Conservation (phyloP, 2,113 vertebrate genomes). For the Lophochroa leadbeateri region DNA sequence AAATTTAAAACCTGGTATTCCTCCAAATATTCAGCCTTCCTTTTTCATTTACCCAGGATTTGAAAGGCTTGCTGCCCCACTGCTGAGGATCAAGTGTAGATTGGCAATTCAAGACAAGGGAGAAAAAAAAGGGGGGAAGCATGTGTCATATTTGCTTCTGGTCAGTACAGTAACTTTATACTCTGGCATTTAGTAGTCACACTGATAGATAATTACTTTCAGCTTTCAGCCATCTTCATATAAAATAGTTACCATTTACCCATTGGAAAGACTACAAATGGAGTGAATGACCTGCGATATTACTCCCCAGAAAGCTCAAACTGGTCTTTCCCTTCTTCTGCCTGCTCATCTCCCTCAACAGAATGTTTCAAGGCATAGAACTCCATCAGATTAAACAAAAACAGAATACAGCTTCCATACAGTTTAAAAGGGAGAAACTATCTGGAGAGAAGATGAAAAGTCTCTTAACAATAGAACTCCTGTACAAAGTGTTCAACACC, state of each 20-base stretch:
- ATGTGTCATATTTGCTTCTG: neutral
- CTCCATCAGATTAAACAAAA: neutral
- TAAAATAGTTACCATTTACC: neutral
- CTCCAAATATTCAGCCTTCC: neutral
- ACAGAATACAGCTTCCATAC: neutral
- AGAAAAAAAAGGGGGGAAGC: too few species aligned
- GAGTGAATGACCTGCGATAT: neutral
- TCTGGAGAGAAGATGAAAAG: constrained; percentile 15
- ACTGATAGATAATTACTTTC: neutral
- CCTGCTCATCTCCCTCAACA: neutral
- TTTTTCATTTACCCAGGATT: neutral
- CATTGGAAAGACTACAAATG: neutral
- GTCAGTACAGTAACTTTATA: neutral
- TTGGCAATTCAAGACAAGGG: neutral
- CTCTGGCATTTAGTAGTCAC: neutral
- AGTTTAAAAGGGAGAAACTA: neutral
- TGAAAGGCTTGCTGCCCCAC: neutral
- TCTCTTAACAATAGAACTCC: neutral
- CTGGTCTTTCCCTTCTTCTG: neutral
- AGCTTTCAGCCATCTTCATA: neutral
- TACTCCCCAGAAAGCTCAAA: neutral
- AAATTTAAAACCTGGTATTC: neutral
- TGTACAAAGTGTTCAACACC: neutral
- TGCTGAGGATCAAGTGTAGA: neutral
- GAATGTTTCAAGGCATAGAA: neutral